phyloP scores from a whole-genome alignment of 2,888 invertebrate species.

The Glyphotaelius pellucidus region DNA sequence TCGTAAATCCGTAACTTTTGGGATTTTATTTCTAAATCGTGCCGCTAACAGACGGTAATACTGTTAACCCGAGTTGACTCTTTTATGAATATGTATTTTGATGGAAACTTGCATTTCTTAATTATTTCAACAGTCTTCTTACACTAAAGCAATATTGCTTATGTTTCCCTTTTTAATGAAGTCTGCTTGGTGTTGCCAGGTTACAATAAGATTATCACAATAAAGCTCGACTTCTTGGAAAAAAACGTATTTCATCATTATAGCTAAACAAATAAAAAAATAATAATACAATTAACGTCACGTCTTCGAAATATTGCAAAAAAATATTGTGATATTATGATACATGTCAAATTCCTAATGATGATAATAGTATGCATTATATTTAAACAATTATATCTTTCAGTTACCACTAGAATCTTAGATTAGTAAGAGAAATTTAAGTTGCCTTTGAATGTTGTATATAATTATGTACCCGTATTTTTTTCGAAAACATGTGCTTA shows the following conservation, averaged over 20 bases:
- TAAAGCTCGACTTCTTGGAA: background rate
- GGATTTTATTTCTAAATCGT: slow-evolving; percentile 21
- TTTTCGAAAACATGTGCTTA: too few species aligned
- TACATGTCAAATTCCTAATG: too few species aligned
- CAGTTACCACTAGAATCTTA: too few species aligned
- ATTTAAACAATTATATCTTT: too few species aligned
- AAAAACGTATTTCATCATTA: background rate
- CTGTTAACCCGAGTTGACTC: background rate
- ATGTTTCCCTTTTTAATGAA: background rate
- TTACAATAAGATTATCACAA: background rate
- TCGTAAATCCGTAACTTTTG: background rate
- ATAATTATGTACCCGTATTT: too few species aligned
- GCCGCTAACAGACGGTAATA: slow-evolving; percentile 11
- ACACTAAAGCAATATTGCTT: background rate
- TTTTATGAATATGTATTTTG: background rate
- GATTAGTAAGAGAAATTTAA: too few species aligned
- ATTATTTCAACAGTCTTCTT: background rate
- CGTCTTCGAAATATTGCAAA: background rate
- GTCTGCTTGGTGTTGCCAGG: background rate
- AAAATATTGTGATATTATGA: background rate
- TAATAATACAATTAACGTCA: background rate
- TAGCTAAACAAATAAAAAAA: background rate
- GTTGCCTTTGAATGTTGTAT: too few species aligned
- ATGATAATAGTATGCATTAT: too few species aligned
- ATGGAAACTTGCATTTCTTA: background rate